Base-by-base conservation (phyloP, 2,113 vertebrate genomes). In the Brachypodius melanocephalos region DNA sequence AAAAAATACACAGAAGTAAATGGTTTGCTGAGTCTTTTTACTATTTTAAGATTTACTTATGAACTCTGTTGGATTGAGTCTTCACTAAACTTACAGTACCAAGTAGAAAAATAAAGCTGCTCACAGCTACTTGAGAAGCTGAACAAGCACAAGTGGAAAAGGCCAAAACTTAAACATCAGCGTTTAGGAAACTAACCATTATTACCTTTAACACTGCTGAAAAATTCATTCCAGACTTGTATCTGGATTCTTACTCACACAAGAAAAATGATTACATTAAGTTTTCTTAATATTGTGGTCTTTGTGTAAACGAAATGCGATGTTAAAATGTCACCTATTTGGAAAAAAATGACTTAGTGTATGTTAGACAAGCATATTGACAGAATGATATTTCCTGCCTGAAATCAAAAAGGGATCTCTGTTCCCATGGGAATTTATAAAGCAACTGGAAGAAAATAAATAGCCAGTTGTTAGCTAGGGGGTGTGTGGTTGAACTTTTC, bases 311-410 rank as follows among this genome's bases (percentile, higher is more conserved):
- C 5, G 61, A 97, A 97, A 97, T 90, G 61, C 4, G 0, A 92
- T 83, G 91, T 89, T 95, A 96, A 95, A 97, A 96, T 96, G 92
- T 95, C 96, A 96, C 91, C 91, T 95, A 34, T 83, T 85, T 77
- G 83, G 69, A 88, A 91, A 92, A 95, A 95, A 96, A 95, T 78
- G 17, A 95, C 76, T 93, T 82, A 76, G 66, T 88, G 42, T 78
- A 83, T 77, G 83, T 80, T 95, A 85, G 91, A 90, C 90, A 82
- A 93, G 74, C 38, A 75, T 85, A 96, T 80, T 95, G 94, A 92
- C 95, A 97, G 93, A 96, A 93, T 76, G 68, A 91, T 96, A 96
- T 95, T 97, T 96, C 96, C 96, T 97, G 87, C 85, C 61, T 89
- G 83, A 96, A 95, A 96, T 93, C 94, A 95, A 96, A 95, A 96